phyloP scores from a whole-genome alignment of 2,113 vertebrate genomes.

The Perognathus longimembris region DNA sequence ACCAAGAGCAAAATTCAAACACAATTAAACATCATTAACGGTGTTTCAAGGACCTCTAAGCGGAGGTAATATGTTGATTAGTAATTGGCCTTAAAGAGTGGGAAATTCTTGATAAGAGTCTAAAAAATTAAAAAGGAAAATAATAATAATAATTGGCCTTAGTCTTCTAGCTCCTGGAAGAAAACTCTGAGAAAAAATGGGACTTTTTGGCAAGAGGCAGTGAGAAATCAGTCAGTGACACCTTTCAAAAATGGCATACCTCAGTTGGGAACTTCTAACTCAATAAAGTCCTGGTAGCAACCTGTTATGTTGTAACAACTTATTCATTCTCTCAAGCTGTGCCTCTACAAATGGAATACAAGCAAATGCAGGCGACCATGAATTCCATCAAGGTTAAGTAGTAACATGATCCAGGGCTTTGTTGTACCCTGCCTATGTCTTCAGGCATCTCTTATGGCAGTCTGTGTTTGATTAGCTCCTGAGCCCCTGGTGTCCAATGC shows the following conservation, averaged over 20 bases:
- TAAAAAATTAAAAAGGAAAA: background rate
- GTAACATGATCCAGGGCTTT: background rate
- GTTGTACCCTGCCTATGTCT: background rate
- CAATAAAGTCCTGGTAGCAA: constrained; percentile 9
- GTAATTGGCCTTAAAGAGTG: constrained; percentile 13
- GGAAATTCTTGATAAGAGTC: background rate
- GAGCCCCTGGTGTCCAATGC: background rate
- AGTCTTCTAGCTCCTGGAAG: background rate
- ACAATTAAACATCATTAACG: constrained; percentile 33
- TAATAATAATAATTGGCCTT: background rate
- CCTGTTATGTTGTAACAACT: constrained; percentile 33
- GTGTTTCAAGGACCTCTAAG: background rate
- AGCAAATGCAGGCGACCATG: background rate
- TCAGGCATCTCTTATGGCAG: background rate
- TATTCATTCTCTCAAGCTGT: constrained; percentile 22
- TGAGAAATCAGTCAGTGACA: background rate
- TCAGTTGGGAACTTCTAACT: constrained; percentile 11
- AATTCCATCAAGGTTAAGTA: background rate
- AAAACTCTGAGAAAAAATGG: constrained; percentile 50
- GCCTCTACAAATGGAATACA: background rate
- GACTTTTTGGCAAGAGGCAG: background rate
- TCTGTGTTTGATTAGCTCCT: background rate
- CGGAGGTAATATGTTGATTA: background rate
- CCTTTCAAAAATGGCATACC: constrained; percentile 18
- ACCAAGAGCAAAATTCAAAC: background rate